phyloP scores from a whole-genome alignment of 2,888 invertebrate species.

The Gnatocerus cornutus region DNA sequence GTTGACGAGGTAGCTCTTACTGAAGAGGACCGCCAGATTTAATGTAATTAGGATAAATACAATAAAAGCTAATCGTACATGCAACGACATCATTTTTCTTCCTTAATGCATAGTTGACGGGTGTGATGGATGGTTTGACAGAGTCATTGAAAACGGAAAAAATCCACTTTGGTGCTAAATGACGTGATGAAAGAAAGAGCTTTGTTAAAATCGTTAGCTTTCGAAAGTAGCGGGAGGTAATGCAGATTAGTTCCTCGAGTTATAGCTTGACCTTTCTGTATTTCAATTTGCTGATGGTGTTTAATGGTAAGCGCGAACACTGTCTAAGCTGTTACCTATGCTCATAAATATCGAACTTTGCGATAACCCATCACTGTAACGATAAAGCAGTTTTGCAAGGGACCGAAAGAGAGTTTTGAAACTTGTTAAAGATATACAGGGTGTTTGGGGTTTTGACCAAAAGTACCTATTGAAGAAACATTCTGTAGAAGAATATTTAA shows the following conservation, averaged over 20 bases:
- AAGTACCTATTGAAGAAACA: too few species aligned
- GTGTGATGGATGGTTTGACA: background rate
- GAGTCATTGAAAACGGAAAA: too few species aligned
- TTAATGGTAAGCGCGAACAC: background rate
- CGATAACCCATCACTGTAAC: slow-evolving; percentile 15
- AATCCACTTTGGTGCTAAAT: too few species aligned
- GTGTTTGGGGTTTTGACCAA: too few species aligned
- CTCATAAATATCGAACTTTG: slow-evolving; percentile 36
- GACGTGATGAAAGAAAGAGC: background rate
- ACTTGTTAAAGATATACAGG: too few species aligned
- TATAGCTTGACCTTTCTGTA: slow-evolving; percentile 42
- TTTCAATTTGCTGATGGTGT: slow-evolving; percentile 47
- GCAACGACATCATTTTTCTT: background rate
- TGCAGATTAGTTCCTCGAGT: slow-evolving; percentile 38
- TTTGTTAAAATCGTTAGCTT: slow-evolving; percentile 24
- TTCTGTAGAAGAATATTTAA: too few species aligned
- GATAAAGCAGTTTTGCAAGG: slow-evolving; percentile 6
- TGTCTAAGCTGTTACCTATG: background rate
- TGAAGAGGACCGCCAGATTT: slow-evolving; percentile 4
- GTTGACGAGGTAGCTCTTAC: background rate
- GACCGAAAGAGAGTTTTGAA: too few species aligned
- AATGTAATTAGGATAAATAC: background rate
- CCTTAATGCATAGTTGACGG: background rate
- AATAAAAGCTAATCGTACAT: background rate
- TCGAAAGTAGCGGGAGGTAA: slow-evolving; percentile 31